Evolutionary conservation across 2,797 vertebrate genomes (phyloP), one percentile per base, ranked within the genome.

Genomic region (Siniperca scherzeri): DNA sequence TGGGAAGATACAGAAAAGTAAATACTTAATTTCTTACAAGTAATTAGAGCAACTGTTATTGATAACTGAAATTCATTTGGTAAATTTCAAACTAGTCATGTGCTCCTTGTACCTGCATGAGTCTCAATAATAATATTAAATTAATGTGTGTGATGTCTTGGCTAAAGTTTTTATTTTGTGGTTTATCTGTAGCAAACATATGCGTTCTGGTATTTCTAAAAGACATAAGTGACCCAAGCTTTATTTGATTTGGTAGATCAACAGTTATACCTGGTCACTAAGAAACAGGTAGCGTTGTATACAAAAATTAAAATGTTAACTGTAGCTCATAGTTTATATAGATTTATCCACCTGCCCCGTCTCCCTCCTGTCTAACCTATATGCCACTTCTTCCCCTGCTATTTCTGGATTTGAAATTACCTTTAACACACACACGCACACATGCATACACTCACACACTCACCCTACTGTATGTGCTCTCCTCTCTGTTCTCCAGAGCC

Each of bases 401-500:
- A 72, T 87, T 88, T 79, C 36, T 84, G 72, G 78, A 79, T 80
- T 68, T 68, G 64, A 71, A 88, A 88, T 82, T 36, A 50, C 80
- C 76, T 89, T 79, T 73, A 67, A 70, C 78, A 77, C 64, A 84
- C 61, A 46, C 71, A 60, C 17, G 57, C 48, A 50, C 62, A 7
- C 46, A 56, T 66, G 74, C 74, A 76, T 78, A 55, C 65, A 66
- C 71, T 38, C 84, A 55, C 80, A 81, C 69, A 53, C 80, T 92
- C 91, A 90, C 90, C 71, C 75, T 90, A 30, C 30, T 30, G 30
- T 30, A 82, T 42, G 44, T 79, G 83, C 89, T 93, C 88, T 93
- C 77, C 81, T 92, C 55, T 93, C 85, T 93, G 87, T 92, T 84
- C 84, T 85, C 81, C 95, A 99, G 98, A 99, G 92, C 98, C 98